Percentiles rank a stretch among this genome's conserved stretches.
phyloP scores from a whole-genome alignment of 2,797 vertebrate genomes.

The Falco concolor region DNA sequence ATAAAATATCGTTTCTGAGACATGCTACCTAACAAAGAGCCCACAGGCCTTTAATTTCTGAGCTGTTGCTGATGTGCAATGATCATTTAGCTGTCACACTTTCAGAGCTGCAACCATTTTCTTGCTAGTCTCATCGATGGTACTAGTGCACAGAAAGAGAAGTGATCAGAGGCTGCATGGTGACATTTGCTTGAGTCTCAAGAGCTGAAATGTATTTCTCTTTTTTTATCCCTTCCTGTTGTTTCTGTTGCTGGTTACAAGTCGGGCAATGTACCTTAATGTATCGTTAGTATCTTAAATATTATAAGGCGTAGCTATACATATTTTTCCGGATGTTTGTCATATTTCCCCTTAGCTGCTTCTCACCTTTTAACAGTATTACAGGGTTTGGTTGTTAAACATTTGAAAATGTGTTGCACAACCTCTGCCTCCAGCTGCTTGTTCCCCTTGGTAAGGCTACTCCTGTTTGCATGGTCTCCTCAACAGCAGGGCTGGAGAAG shows the following conservation, averaged over 20 bases:
- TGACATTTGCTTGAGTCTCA: background rate
- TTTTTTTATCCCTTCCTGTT: background rate
- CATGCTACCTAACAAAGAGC: background rate
- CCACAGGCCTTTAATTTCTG: background rate
- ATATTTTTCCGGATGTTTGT: background rate
- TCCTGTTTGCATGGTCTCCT: background rate
- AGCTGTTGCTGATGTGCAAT: background rate
- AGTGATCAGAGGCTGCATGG: background rate
- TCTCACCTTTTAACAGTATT: background rate
- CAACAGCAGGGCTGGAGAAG: background rate
- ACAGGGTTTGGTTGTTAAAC: background rate
- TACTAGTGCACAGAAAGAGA: background rate
- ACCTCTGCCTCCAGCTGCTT: background rate
- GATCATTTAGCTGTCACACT: background rate
- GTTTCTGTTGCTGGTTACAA: background rate
- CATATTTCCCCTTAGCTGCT: background rate
- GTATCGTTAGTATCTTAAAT: background rate
- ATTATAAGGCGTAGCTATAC: background rate
- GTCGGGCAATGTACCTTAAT: background rate
- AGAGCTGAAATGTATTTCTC: background rate
- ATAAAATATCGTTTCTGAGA: background rate
- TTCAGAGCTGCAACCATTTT: background rate
- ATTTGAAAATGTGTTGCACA: rapidly evolving
- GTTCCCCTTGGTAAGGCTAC: background rate
- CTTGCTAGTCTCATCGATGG: background rate